phyloP scores from a whole-genome alignment of 2,113 vertebrate genomes.

The Salvator merianae region DNA sequence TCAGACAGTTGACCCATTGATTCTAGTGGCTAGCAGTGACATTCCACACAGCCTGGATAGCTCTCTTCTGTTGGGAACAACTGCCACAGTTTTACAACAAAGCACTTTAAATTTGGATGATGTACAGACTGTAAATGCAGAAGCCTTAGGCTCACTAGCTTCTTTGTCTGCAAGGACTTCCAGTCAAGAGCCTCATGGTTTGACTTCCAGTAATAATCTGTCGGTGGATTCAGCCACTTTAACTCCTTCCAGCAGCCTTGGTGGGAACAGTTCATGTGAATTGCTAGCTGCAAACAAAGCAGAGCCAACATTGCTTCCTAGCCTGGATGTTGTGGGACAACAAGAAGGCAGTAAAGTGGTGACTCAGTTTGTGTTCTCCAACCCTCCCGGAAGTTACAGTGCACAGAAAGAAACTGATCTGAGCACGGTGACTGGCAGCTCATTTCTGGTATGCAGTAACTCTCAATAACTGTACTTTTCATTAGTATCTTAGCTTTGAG shows the following conservation, averaged over 20 bases:
- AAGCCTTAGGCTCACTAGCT: constrained; percentile 83
- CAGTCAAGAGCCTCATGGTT: constrained; percentile 75
- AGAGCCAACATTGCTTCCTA: constrained; percentile 78
- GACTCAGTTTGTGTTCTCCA: constrained; percentile 82
- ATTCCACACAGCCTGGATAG: constrained; percentile 83
- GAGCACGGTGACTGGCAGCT: constrained; percentile 74
- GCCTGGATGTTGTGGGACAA: constrained; percentile 75
- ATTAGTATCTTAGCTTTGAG: constrained; percentile 26
- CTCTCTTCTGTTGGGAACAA: constrained; percentile 75
- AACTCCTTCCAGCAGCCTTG: constrained; percentile 72
- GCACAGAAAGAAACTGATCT: constrained; percentile 85
- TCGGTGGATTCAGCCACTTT: constrained; percentile 70
- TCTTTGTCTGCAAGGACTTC: constrained; percentile 81
- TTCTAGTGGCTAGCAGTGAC: constrained; percentile 82
- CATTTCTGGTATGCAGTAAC: constrained; percentile 84
- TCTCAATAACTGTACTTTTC: constrained; percentile 38
- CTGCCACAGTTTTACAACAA: constrained; percentile 82
- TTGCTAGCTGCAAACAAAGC: constrained; percentile 79
- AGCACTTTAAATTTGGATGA: constrained; percentile 86
- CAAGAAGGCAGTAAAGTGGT: constrained; percentile 82
- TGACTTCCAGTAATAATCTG: constrained; percentile 79
- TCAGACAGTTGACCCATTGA: constrained; percentile 86
- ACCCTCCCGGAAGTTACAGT: constrained; percentile 77
- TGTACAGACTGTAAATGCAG: constrained; percentile 85
- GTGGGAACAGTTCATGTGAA: constrained; percentile 71